Conservation (phyloP, 2,113 vertebrate species). For the Gopherus evgoodei region DNA sequence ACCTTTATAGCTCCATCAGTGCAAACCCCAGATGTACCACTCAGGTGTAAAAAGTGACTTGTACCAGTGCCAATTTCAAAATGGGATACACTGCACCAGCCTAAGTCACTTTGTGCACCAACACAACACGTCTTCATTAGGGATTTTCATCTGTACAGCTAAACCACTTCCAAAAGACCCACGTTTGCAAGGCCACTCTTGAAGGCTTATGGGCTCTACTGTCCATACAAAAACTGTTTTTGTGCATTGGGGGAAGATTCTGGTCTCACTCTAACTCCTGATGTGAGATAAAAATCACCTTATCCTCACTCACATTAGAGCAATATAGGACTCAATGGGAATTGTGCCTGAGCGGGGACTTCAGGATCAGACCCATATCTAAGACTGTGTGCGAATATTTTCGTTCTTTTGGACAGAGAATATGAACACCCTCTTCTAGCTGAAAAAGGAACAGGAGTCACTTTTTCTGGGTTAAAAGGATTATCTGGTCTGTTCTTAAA, state of each 20-base stretch:
- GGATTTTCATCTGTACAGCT: background rate
- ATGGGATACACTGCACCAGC: background rate
- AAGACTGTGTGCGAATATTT: background rate
- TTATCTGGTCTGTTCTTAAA: background rate
- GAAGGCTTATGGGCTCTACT: background rate
- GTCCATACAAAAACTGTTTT: background rate
- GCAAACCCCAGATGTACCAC: background rate
- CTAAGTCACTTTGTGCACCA: background rate
- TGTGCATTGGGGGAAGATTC: background rate
- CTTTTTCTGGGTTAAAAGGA: background rate
- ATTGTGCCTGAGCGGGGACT: background rate
- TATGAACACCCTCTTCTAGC: background rate
- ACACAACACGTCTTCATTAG: background rate
- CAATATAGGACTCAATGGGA: background rate
- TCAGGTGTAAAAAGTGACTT: background rate
- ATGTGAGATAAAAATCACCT: constrained; percentile 37
- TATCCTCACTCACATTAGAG: constrained; percentile 16
- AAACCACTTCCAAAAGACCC: background rate
- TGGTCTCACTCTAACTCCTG: background rate
- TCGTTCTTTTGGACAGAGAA: background rate
- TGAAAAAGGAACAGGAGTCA: background rate
- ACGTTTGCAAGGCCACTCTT: background rate
- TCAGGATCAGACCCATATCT: background rate
- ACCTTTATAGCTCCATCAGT: background rate
- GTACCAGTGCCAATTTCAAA: background rate